A percentile compares a stretch with the other conserved stretches of the same genome.
Evolutionary conservation across 2,888 invertebrate genomes (phyloP).

Genomic region (Clivina fossor): DNA sequence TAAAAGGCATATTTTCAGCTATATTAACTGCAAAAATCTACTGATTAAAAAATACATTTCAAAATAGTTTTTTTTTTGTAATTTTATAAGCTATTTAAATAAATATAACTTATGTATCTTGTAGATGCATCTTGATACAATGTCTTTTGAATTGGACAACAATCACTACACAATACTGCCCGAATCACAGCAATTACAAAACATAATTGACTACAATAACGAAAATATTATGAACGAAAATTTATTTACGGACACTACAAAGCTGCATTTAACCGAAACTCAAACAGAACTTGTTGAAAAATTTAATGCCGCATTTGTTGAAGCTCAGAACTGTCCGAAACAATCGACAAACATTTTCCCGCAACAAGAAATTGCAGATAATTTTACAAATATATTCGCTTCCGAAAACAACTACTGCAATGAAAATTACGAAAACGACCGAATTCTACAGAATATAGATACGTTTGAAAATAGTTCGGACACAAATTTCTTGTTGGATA

Average conservation of each 20-base stretch:
- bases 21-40: too few species aligned
- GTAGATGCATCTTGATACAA: conserved; percentile 21
- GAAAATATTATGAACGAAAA: conserved; percentile 14
- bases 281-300: conserved; percentile 52
- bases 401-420: neutral
- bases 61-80: too few species aligned
- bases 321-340: conserved; percentile 46
- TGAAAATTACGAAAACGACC: conserved; percentile 6
- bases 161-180: conserved; percentile 6
- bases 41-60: too few species aligned
- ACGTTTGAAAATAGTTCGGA: conserved; percentile 5
- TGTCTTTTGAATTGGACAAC: conserved; percentile 7
- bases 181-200: neutral
- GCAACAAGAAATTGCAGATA: neutral
- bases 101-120: conserved; percentile 2
- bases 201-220: conserved; percentile 4
- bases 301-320: conserved; percentile 53
- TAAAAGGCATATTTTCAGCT: neutral
- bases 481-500: conserved; percentile 23
- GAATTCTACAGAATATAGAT: neutral
- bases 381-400: too few species aligned
- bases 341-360: neutral
- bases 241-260: conserved; percentile 9
- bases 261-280: conserved; percentile 39
- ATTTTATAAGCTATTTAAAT: too few species aligned